Conservation (phyloP, 2,797 vertebrate species). For the Micrastur ruficollis region DNA sequence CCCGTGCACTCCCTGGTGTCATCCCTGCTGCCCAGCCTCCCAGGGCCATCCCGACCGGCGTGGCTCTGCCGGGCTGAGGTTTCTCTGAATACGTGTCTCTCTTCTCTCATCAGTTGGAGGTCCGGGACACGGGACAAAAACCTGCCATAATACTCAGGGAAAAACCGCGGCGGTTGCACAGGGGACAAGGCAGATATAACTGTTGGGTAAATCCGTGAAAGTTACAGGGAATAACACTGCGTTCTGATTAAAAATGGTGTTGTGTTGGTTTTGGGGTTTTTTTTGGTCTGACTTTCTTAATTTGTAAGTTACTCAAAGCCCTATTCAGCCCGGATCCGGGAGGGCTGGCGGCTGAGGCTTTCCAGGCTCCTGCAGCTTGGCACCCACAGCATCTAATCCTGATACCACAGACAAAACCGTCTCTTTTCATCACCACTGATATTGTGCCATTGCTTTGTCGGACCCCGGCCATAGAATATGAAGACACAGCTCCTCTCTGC, state of each 20-base stretch:
- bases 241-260: background rate
- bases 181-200: background rate
- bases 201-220: background rate
- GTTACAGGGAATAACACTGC: background rate
- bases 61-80: background rate
- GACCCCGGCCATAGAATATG: fast-evolving
- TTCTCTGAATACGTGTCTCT: fast-evolving
- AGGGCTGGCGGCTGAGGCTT: background rate
- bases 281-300: background rate
- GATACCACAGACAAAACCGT: background rate
- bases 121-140: background rate
- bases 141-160: background rate
- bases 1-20: fast-evolving
- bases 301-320: constrained; percentile 1
- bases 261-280: background rate
- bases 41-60: fast-evolving
- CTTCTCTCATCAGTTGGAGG: background rate
- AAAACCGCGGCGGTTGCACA: background rate
- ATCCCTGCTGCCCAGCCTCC: background rate
- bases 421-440: background rate
- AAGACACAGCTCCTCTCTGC: background rate
- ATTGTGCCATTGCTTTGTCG: fast-evolving
- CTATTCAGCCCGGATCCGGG: background rate
- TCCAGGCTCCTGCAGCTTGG: background rate
- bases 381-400: background rate